These are phyloP conservation scores for Monopis laevigella DNA, from an alignment of 2,888 invertebrate species.

Conservation along the genomic window DNA sequence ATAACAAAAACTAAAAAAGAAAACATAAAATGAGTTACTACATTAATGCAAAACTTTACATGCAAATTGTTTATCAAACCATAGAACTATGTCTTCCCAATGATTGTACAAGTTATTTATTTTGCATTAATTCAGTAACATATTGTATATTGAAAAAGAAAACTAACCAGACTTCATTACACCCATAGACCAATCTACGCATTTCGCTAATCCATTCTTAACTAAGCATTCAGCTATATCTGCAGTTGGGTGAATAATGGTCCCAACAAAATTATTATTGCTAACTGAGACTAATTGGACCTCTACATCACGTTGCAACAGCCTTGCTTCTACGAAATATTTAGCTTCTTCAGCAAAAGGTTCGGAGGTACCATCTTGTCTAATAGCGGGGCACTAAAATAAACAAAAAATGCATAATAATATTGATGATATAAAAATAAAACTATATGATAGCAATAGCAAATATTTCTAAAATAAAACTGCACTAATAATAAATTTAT, in stretches of 20 bases:
- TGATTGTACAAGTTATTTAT: too few relatives aligned
- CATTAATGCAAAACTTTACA: too few relatives aligned
- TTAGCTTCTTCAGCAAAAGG: conserved; percentile 88
- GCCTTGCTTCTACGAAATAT: conserved; percentile 89
- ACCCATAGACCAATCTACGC: conserved; percentile 65
- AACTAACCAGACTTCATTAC: conserved; percentile 52
- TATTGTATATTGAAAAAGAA: too few relatives aligned
- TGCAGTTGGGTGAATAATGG: conserved; percentile 88
- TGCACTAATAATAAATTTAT: too few relatives aligned
- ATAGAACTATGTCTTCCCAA: too few relatives aligned
- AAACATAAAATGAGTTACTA: background rate
- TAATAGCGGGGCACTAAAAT: conserved; percentile 78
- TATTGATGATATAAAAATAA: too few relatives aligned
- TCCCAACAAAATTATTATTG: conserved; percentile 93
- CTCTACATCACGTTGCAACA: conserved; percentile 91
- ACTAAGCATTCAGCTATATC: conserved; percentile 95
- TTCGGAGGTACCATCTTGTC: conserved; percentile 71
- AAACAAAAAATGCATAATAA: conserved; percentile 21
- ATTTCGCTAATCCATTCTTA: conserved; percentile 91
- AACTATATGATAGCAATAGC: too few relatives aligned
- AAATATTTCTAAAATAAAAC: too few relatives aligned
- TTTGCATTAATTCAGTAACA: too few relatives aligned
- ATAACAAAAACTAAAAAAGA: too few relatives aligned
- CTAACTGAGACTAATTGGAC: conserved; percentile 91
- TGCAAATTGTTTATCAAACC: too few relatives aligned